A percentile compares a stretch with the other conserved stretches of the same genome.
These are phyloP conservation scores for Charina bottae DNA, from an alignment of 2,113 vertebrate genomes.

Conservation along the genomic window DNA sequence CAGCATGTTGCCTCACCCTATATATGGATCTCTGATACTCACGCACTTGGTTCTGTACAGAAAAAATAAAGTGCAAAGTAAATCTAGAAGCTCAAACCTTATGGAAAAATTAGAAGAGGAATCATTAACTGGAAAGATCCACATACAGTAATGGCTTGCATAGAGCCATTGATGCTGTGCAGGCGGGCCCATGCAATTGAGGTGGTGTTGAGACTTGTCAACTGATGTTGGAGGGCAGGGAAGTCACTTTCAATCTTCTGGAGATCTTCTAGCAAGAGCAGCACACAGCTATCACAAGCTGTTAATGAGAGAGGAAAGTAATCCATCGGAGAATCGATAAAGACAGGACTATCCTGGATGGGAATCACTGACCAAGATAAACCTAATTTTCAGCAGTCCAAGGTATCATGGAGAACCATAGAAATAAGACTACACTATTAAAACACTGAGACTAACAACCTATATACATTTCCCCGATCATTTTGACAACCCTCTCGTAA, in stretches of 20 bases:
- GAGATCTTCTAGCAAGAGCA: slow-evolving; percentile 88
- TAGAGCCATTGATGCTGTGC: slow-evolving; percentile 74
- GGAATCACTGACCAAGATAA: not conserved
- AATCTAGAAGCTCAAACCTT: rapidly evolving
- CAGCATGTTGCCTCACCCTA: slow-evolving; percentile 64
- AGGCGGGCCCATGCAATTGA: slow-evolving; percentile 85
- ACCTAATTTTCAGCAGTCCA: not conserved
- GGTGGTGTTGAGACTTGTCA: slow-evolving; percentile 82
- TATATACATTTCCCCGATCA: not conserved
- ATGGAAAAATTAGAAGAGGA: rapidly evolving
- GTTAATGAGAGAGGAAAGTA: rapidly evolving
- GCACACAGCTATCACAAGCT: slow-evolving; percentile 94
- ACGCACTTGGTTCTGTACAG: slow-evolving; percentile 71
- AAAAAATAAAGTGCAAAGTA: not conserved
- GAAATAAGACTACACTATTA: not conserved
- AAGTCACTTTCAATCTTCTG: slow-evolving; percentile 74
- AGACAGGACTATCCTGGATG: not conserved
- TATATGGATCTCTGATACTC: slow-evolving; percentile 74
- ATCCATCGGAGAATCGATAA: rapidly evolving
- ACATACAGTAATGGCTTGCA: slow-evolving; percentile 77
- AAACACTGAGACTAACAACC: not conserved
- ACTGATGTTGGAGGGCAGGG: slow-evolving; percentile 69
- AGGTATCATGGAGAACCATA: not conserved
- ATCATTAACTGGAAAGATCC: not conserved
- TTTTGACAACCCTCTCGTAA: not conserved